Conservation (phyloP, 2,113 vertebrate species). For the Hemicordylus capensis region DNA sequence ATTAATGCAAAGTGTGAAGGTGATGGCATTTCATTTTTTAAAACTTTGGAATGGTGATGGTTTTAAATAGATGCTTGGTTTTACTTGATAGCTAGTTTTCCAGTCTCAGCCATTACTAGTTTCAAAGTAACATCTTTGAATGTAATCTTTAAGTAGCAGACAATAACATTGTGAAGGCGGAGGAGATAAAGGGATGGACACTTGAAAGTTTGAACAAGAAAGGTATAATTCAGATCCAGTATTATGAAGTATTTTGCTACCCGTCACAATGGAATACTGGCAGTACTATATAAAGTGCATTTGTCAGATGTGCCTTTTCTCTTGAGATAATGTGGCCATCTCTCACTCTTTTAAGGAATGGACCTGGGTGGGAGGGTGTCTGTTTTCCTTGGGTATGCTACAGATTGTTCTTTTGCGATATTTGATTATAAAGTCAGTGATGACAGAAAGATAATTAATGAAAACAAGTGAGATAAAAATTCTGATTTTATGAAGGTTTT, state of each 20-base stretch:
- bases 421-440: not conserved
- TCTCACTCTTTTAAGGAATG: not conserved
- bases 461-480: not conserved
- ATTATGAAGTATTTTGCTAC: not conserved
- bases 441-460: not conserved
- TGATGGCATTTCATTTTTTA: not conserved
- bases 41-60: not conserved
- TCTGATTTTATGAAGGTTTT: not conserved
- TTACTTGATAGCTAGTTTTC: not conserved
- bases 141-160: conserved; percentile 35
- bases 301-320: not conserved
- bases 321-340: not conserved
- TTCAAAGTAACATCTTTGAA: conserved; percentile 27
- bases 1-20: conserved; percentile 54
- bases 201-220: not conserved
- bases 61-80: not conserved
- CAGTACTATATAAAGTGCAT: not conserved
- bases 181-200: too few relatives aligned
- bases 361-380: not conserved
- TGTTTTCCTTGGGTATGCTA: not conserved
- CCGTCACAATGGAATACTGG: too few relatives aligned
- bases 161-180: conserved; percentile 26
- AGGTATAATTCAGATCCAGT: not conserved
- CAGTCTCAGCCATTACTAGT: not conserved
- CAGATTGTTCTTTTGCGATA: not conserved